Evolutionary conservation across 2,888 invertebrate species (phyloP).

Genomic region (Gastrophysa polygoni): DNA sequence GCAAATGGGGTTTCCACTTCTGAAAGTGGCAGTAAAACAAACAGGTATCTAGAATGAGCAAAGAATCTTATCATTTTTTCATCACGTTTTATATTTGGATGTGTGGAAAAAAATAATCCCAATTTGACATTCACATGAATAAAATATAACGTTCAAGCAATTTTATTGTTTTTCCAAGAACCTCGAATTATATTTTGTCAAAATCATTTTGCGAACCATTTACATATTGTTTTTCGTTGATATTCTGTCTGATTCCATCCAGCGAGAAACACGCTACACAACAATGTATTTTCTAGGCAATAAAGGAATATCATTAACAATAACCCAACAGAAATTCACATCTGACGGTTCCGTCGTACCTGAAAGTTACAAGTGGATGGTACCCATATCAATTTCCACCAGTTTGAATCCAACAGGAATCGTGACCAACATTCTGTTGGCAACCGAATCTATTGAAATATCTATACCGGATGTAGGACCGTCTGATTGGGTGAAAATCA

Average conservation of each 20-base stretch:
- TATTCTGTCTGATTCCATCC: no score
- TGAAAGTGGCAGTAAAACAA: slow-evolving; percentile 61
- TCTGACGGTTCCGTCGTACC: slow-evolving; percentile 70
- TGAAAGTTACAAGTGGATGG: slow-evolving; percentile 79
- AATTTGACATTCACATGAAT: no score
- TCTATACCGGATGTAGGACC: slow-evolving; percentile 71
- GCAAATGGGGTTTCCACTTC: slow-evolving; percentile 95
- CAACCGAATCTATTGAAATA: slow-evolving; percentile 66
- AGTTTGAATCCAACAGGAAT: slow-evolving; percentile 67
- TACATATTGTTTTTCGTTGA: no score
- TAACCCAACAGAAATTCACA: slow-evolving; percentile 84
- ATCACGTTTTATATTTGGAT: no score
- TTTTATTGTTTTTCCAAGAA: no score
- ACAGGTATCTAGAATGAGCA: no score
- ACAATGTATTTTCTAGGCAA: slow-evolving; percentile 64
- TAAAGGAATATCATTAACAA: slow-evolving; percentile 70
- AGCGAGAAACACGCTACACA: no score
- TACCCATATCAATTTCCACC: slow-evolving; percentile 84
- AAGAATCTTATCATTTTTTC: no score
- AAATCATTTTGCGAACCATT: no score
- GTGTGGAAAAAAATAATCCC: no score
- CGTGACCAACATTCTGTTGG: slow-evolving; percentile 49
- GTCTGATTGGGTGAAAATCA: slow-evolving; percentile 87
- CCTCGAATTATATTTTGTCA: no score
- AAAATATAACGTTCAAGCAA: no score